Evolutionary conservation across 2,888 invertebrate species (phyloP).

Genomic region (Andricus quercusramuli): DNA sequence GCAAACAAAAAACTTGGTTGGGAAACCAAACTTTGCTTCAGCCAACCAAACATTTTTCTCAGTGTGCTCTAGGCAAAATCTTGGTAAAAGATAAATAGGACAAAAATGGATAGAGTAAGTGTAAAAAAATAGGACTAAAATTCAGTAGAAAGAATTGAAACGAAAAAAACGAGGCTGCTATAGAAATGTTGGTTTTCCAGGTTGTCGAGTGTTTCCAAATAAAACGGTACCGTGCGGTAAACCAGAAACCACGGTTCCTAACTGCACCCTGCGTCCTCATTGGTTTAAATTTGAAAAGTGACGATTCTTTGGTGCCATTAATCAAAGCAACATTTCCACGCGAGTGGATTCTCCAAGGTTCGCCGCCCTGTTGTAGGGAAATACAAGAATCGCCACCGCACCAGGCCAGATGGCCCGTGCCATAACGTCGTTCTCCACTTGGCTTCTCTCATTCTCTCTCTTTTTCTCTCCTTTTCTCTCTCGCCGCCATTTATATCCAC

Average conservation of each 20-base stretch:
- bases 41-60: too few relatives aligned
- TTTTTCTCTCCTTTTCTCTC: background rate
- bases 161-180: too few relatives aligned
- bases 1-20: too few relatives aligned
- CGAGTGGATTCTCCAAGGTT: slow-evolving; percentile 55
- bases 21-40: too few relatives aligned
- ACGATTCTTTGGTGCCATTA: slow-evolving; percentile 54
- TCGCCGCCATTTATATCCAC: slow-evolving; percentile 30
- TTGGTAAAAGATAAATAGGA: too few relatives aligned
- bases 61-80: too few relatives aligned
- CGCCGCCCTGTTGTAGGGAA: slow-evolving; percentile 50
- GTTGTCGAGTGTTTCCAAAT: background rate
- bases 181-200: too few relatives aligned
- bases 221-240: slow-evolving; percentile 7
- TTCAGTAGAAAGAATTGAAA: too few relatives aligned
- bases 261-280: slow-evolving; percentile 7
- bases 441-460: slow-evolving; percentile 20
- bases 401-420: slow-evolving; percentile 59
- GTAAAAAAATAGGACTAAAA: too few relatives aligned
- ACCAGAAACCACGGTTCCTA: slow-evolving; percentile 22
- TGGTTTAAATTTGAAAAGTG: slow-evolving; percentile 41
- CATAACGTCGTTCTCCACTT: slow-evolving; percentile 53
- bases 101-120: too few relatives aligned
- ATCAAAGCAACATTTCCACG: slow-evolving; percentile 59
- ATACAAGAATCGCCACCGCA: slow-evolving; percentile 53